Evolutionary conservation across 1,140 invertebrate genomes (phyloP), one percentile per base, ranked within the genome.

Genomic region (Octopus sinensis): DNA sequence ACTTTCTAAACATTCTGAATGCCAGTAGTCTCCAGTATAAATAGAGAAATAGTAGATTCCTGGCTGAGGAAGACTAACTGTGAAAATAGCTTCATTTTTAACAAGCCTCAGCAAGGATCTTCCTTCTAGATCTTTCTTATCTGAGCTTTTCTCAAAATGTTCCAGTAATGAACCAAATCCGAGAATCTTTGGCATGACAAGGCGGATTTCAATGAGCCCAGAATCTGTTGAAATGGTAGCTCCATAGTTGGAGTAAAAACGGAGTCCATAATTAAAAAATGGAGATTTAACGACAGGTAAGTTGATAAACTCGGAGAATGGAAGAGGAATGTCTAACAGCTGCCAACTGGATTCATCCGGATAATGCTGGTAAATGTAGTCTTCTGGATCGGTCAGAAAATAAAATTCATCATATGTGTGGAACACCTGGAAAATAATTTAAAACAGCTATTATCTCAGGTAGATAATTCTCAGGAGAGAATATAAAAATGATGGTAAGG

Each of bases 281-380:
- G 90, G 90, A 9, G 90, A 90, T 77, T 90, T 90, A 23, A 90
- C 86, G 53, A 90, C 87, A 0, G 92, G 92, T 43, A 92, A 85
- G 80, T 88, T 86, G 53, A 92, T 90, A 87, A 93, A 93, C 77
- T 92, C 89, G 9, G 92, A 91, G 82, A 93, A 88, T 17, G 89
- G 90, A 13, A 93, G 84, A 17, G 92, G 91, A 77, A 89, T 89
- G 76, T 91, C 90, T 78, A 93, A 84, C 51, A 93, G 88, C 85
- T 93, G 92, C 92, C 92, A 93, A 76, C 88, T 88, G 13, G 85
- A 85, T 78, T 92, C 89, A 83, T 92, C 92, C 4, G 92, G 92
- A 85, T 91, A 92, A 85, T 93, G 92, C n/a, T 92, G 92, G 86
- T 91, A 92, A 73, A 92, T 92, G 82, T 93, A 87, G 75, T 92